Evolutionary conservation across 2,888 invertebrate genomes (phyloP).

Genomic region (Spodoptera littoralis): DNA sequence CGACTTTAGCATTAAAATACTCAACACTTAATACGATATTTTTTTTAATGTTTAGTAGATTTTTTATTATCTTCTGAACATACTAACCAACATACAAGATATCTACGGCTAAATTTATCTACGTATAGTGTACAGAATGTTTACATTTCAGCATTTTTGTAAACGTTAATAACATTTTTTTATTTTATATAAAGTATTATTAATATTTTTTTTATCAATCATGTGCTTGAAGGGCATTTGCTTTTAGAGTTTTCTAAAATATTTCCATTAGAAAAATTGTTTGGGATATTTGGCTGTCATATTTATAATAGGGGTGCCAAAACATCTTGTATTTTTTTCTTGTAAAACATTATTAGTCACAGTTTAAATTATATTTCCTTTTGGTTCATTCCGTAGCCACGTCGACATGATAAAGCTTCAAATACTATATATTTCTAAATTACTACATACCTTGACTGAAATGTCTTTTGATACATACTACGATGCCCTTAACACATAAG

Average conservation of each 20-base stretch:
- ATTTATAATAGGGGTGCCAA: not conserved
- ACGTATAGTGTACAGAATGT: constrained; percentile 62
- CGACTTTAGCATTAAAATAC: constrained; percentile 76
- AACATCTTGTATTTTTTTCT: constrained; percentile 7
- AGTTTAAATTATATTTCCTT: too few species aligned
- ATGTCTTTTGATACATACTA: constrained; percentile 26
- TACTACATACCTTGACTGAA: constrained; percentile 37
- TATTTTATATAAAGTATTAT: constrained; percentile 3
- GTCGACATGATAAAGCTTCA: constrained; percentile 8
- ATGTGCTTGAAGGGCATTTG: constrained; percentile 50
- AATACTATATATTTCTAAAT: constrained; percentile 24
- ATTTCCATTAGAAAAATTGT: not conserved
- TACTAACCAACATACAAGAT: constrained; percentile 76
- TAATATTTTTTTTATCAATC: constrained; percentile 34
- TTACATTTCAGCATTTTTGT: constrained; percentile 59
- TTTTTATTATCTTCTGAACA: constrained; percentile 77
- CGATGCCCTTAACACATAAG: constrained; percentile 58
- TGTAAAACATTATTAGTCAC: too few species aligned
- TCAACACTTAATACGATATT: constrained; percentile 83
- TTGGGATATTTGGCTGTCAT: not conserved
- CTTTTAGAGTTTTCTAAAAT: not conserved
- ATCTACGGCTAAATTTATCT: constrained; percentile 72
- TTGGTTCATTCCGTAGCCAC: not conserved
- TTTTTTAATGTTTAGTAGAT: constrained; percentile 72
- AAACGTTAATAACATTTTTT: constrained; percentile 55